These are phyloP conservation scores for Ptychoptera contaminata DNA, from an alignment of 2,888 invertebrate species.

Conservation along the genomic window DNA sequence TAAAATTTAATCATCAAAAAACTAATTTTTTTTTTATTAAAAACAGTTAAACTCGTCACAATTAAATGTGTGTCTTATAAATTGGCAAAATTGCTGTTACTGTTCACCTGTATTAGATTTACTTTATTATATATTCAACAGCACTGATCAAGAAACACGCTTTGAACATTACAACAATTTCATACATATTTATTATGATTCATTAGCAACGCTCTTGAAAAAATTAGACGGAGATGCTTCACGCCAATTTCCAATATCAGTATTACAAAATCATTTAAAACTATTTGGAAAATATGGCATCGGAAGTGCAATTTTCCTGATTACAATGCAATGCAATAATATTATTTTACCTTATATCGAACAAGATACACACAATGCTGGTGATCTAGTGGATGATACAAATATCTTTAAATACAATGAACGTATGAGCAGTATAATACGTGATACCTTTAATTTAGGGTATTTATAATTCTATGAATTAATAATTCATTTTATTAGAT, in stretches of 20 bases:
- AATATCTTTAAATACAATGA: conserved; percentile 1
- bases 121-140: conserved; percentile 7
- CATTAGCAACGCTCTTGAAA: conserved; percentile 8
- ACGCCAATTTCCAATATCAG: conserved; percentile 8
- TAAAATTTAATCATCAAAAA: too few species aligned
- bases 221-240: conserved; percentile 7
- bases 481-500: too few species aligned
- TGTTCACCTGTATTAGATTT: conserved; percentile 9
- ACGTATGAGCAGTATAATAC: conserved; percentile 6
- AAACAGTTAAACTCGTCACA: too few species aligned
- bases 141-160: conserved; percentile 7
- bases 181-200: conserved; percentile 7
- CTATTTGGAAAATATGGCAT: conserved; percentile 8
- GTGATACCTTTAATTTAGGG: conserved; percentile 7
- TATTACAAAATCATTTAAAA: conserved; percentile 7
- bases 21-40: too few species aligned
- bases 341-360: conserved; percentile 6
- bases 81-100: conserved; percentile 10
- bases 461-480: conserved; percentile 6
- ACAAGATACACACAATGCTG: conserved; percentile 2
- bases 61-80: conserved; percentile 3
- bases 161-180: conserved; percentile 8
- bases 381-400: neutral
- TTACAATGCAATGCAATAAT: conserved; percentile 7
- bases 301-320: conserved; percentile 3